phyloP scores from a whole-genome alignment of 2,797 vertebrate species.

The Acrossocheilus fasciatus region DNA sequence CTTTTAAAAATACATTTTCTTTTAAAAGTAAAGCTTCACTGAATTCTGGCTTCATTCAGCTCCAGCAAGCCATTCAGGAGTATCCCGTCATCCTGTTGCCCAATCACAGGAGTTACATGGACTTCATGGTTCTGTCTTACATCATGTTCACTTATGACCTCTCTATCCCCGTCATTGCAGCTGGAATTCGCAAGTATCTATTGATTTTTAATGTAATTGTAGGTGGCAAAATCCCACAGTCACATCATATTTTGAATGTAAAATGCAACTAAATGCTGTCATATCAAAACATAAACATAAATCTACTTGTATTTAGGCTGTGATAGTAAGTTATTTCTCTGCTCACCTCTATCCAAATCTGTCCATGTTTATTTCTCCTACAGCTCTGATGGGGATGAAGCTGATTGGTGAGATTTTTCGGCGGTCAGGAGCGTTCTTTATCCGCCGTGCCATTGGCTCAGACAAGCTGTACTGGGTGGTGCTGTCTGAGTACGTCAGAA shows the following conservation, averaged over 20 bases:
- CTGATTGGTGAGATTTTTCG: slow-evolving; percentile 90
- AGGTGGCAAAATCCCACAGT: background rate
- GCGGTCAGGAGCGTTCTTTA: slow-evolving; percentile 95
- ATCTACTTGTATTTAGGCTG: background rate
- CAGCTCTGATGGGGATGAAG: slow-evolving; percentile 95
- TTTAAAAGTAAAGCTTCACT: background rate
- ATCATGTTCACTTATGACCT: slow-evolving; percentile 91
- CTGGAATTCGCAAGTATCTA: slow-evolving; percentile 92
- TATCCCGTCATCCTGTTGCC: slow-evolving; percentile 93
- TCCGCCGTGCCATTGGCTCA: slow-evolving; percentile 90
- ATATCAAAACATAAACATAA: background rate
- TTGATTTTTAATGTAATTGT: background rate
- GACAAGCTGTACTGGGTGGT: slow-evolving; percentile 96
- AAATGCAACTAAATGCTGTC: background rate
- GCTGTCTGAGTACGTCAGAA: slow-evolving; percentile 94
- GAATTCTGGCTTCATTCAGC: slow-evolving; percentile 69
- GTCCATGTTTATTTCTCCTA: slow-evolving; percentile 9
- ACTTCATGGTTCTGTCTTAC: slow-evolving; percentile 93
- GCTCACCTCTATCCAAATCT: background rate
- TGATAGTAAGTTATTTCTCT: background rate
- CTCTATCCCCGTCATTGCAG: slow-evolving; percentile 92
- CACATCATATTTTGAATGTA: background rate
- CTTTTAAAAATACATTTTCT: background rate
- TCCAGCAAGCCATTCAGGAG: slow-evolving; percentile 88
- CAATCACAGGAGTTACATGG: slow-evolving; percentile 94